A percentile compares a stretch with the other conserved stretches of the same genome.
Evolutionary conservation across 2,113 vertebrate genomes (phyloP).

Genomic region (Solea senegalensis): DNA sequence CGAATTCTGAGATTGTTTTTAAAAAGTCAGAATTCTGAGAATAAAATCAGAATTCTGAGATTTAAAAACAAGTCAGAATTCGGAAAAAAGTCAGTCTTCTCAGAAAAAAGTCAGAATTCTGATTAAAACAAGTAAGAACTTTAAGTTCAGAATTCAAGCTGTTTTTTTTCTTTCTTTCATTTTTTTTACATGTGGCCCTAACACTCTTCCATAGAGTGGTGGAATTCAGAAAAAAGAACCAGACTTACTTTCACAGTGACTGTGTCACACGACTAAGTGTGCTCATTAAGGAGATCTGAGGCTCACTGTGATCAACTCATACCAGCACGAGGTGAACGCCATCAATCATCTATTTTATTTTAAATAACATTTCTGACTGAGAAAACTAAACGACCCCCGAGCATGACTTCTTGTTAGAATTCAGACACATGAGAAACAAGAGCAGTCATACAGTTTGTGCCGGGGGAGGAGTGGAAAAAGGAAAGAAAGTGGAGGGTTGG

Average conservation of each 20-base stretch:
- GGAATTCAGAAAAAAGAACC: conserved; percentile 45
- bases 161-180: no score
- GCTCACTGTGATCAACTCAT: conserved; percentile 38
- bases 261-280: conserved; percentile 49
- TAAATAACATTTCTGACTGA: no score
- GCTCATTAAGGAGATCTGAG: conserved; percentile 59
- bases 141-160: no score
- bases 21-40: no score
- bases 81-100: no score
- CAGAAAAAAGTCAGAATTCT: no score
- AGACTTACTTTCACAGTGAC: conserved; percentile 42
- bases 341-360: neutral
- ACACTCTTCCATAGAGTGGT: conserved; percentile 8
- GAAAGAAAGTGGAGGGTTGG: conserved; percentile 51
- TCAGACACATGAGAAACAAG: conserved; percentile 28
- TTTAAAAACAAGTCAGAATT: no score
- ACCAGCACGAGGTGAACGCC: conserved; percentile 45
- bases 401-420: conserved; percentile 18
- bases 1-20: no score
- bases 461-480: conserved; percentile 22
- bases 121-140: no score
- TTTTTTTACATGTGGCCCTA: no score
- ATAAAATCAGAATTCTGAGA: no score
- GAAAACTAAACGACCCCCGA: neutral
- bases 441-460: conserved; percentile 34